Conservation (phyloP, 1,140 invertebrate species). For the Cryptotermes secundus region DNA sequence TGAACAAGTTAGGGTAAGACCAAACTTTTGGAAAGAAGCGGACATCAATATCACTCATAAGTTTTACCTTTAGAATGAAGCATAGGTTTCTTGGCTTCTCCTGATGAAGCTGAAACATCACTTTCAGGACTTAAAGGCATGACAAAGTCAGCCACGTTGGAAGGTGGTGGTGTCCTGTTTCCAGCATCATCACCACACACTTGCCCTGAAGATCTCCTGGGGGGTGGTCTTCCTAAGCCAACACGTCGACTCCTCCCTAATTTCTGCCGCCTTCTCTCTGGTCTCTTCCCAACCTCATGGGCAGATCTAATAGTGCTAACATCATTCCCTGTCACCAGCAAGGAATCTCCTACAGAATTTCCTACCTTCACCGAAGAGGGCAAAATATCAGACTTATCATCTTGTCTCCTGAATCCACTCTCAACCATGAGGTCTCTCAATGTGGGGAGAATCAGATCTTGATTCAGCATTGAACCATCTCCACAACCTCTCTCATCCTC, state of each 20-base stretch:
- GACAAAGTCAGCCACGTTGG: slow-evolving; percentile 47
- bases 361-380: not conserved
- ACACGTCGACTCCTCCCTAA: not conserved
- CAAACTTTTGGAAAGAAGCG: too few relatives aligned
- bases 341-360: not conserved
- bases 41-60: too few relatives aligned
- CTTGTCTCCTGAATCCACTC: not conserved
- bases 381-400: not conserved
- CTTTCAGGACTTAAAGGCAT: slow-evolving; percentile 52
- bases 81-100: slow-evolving; percentile 25
- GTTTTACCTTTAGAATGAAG: not conserved
- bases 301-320: not conserved
- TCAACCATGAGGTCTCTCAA: slow-evolving; percentile 30
- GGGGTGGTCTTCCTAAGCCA: not conserved
- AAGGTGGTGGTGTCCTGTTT: not conserved
- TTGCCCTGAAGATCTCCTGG: not conserved
- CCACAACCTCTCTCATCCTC: slow-evolving; percentile 17
- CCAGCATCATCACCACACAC: not conserved
- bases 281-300: not conserved
- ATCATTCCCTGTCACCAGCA: not conserved
- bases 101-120: slow-evolving; percentile 47
- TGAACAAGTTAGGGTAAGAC: too few relatives aligned
- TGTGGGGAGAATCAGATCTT: slow-evolving; percentile 17
- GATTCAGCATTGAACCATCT: not conserved
- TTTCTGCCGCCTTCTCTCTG: not conserved